Evolutionary conservation across 2,797 vertebrate genomes (phyloP), one percentile per base, ranked within the genome.

Genomic region (Platyrinchus mystaceus): DNA sequence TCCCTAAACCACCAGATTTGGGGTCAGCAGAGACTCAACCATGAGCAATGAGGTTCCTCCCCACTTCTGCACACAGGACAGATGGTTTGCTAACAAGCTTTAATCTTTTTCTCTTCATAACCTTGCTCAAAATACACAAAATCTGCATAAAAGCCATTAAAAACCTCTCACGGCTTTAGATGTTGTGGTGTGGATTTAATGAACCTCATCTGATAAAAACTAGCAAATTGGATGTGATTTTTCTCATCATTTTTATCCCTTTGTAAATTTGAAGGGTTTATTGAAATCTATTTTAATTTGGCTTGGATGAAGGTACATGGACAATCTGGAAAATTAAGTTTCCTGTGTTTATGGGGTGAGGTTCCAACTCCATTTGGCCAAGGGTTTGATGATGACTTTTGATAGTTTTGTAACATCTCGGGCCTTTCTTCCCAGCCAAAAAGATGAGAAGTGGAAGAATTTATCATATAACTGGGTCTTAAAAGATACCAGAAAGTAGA

Each of bases 51-150:
- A 16, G 44, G 12, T 22, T 70, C 17, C 30, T 69, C 28, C 2
- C 58, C 36, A 18, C 39, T 39, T 17, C 2, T 0, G 17, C 59
- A 10, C 1, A 0, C 12, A 4, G 13, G 39, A 27, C 18, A 47
- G 32, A 28, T 4, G 66, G 26, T 30, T 70, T 58, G 27, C 52
- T 37, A 39, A 27, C 27, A 12, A 34, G 52, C 18, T 43, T 52
- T 32, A 23, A 56, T 4, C 52, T 10, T 34, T 32, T 34, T 26
- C 18, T 3, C 3, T 3, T 47, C 20, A 2, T 24, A 18, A 22
- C 26, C 39, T 30, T 19, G 39, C 28, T 49, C 53, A n/a, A 41
- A 66, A 50, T 2, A 11, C 43, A 19, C 16, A 15, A 41, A 13
- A 27, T 15, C 34, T 27, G 21, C 84, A 34, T 12, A 22, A 52